phyloP scores from a whole-genome alignment of 2,113 vertebrate genomes.

The Gallinago media region DNA sequence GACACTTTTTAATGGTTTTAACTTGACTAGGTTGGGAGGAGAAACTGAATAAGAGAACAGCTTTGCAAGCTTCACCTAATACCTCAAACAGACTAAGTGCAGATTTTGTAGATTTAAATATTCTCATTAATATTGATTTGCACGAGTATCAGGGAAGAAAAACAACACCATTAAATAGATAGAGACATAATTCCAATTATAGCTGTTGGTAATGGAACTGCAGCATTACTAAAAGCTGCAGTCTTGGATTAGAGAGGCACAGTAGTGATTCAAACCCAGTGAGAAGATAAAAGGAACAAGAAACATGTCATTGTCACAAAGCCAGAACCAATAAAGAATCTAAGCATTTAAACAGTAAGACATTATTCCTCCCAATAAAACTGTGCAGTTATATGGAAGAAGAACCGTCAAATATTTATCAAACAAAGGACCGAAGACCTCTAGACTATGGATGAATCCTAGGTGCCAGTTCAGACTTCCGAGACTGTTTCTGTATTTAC shows the following conservation, averaged over 20 bases:
- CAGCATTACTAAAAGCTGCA: constrained; percentile 28
- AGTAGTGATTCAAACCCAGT: constrained; percentile 1
- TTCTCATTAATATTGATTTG: constrained; percentile 58
- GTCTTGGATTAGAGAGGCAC: constrained; percentile 5
- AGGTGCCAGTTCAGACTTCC: not conserved
- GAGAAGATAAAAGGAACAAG: constrained; percentile 23
- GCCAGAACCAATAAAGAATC: not conserved
- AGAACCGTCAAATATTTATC: not conserved
- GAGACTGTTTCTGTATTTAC: not conserved
- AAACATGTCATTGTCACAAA: not conserved
- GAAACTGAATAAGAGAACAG: constrained; percentile 21
- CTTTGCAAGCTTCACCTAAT: constrained; percentile 9
- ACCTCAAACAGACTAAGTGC: constrained; percentile 33
- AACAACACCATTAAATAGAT: constrained; percentile 53
- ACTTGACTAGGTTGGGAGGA: not conserved
- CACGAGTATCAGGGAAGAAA: constrained; percentile 37
- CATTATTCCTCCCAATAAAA: not conserved
- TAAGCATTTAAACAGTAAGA: not conserved
- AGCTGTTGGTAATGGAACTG: constrained; percentile 2
- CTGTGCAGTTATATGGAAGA: not conserved
- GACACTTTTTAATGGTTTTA: constrained; percentile 36
- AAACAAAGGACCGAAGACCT: not conserved
- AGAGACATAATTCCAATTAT: constrained; percentile 42
- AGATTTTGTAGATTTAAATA: constrained; percentile 54
- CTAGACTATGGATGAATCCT: not conserved